Evolutionary conservation across 2,797 vertebrate genomes (phyloP).

Genomic region (Amphiprion clarkii): DNA sequence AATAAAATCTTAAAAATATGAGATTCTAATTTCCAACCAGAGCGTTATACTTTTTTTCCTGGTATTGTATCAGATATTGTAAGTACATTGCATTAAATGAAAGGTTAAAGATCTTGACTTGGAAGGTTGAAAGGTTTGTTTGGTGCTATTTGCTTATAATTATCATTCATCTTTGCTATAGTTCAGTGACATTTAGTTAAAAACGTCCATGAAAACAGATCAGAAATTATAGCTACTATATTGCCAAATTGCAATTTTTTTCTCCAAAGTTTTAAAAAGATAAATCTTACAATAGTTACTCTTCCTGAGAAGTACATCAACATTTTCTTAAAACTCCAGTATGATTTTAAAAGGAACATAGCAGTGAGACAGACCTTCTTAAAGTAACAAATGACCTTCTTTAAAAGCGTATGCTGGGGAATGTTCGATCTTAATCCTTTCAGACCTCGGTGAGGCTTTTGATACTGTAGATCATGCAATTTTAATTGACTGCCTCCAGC

Average conservation of each 20-base stretch:
- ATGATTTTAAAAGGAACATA: conserved; percentile 12
- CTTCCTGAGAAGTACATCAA: background rate
- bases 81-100: background rate
- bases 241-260: background rate
- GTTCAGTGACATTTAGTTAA: background rate
- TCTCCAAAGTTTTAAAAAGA: background rate
- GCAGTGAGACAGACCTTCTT: conserved; percentile 15
- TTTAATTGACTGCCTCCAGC: conserved; percentile 75
- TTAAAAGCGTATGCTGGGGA: conserved; percentile 47
- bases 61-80: background rate
- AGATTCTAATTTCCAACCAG: background rate
- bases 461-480: conserved; percentile 70
- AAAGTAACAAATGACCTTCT: conserved; percentile 61
- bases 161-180: background rate
- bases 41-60: background rate
- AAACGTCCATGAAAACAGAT: background rate
- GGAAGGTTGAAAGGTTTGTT: background rate
- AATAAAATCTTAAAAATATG: conserved; percentile 36
- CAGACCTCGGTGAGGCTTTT: conserved; percentile 62
- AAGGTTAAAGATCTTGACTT: conserved; percentile 6
- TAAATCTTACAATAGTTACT: background rate
- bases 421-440: conserved; percentile 67
- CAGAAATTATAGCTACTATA: background rate
- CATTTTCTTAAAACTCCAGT: conserved; percentile 10
- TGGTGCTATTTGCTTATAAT: background rate